A percentile compares a stretch with the other conserved stretches of the same genome.
Conservation (phyloP, 2,797 vertebrate genomes). For the Crenichthys baileyi region DNA sequence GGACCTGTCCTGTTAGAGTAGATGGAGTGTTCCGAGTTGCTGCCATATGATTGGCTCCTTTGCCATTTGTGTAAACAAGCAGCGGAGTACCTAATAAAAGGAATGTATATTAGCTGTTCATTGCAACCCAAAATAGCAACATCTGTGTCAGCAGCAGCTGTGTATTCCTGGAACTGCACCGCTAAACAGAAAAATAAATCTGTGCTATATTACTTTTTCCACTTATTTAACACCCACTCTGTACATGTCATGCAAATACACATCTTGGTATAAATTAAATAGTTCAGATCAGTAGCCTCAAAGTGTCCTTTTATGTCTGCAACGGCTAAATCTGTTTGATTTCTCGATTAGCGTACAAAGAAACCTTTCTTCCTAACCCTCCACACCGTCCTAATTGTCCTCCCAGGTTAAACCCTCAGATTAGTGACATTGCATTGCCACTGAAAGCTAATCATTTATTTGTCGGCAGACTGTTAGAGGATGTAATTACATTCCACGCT, state of each 20-base stretch:
- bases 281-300: not conserved
- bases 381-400: constrained; percentile 8
- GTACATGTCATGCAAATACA: not conserved
- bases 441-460: constrained; percentile 37
- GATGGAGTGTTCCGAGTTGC: not conserved
- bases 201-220: not conserved
- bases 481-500: constrained; percentile 37
- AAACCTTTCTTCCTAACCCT: constrained; percentile 16
- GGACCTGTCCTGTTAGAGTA: too few species aligned
- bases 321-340: constrained; percentile 6
- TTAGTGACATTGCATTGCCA: not conserved
- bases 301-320: constrained; percentile 4
- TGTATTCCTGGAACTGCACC: not conserved
- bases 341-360: constrained; percentile 32
- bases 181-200: not conserved
- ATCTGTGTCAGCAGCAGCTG: not conserved
- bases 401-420: constrained; percentile 33
- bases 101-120: not conserved
- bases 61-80: not conserved
- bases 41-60: not conserved
- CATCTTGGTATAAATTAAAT: not conserved
- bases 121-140: not conserved
- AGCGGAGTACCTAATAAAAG: too few species aligned
- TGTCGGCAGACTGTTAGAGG: constrained; percentile 16
- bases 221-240: not conserved